Conservation (phyloP, 2,888 invertebrate species). For the Zaprionus obscuricornis region DNA sequence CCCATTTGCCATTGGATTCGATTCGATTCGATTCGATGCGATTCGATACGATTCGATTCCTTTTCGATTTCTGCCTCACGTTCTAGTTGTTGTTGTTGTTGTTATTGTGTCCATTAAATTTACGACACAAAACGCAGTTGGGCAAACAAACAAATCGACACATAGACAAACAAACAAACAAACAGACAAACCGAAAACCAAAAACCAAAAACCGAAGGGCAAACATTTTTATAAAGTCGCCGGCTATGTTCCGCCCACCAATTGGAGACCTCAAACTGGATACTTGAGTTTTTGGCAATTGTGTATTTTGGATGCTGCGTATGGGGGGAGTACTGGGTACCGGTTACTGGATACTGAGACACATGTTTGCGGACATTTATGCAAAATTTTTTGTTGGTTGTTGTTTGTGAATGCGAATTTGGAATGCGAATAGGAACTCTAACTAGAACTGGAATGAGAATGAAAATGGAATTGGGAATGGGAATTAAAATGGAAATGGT, state of each 20-base stretch:
- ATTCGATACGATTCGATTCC: constrained; percentile 75
- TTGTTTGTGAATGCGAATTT: constrained; percentile 16
- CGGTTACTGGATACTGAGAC: constrained; percentile 33
- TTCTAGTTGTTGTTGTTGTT: constrained; percentile 23
- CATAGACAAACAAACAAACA: constrained; percentile 70
- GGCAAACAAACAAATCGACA: constrained; percentile 63
- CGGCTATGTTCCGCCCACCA: constrained; percentile 63
- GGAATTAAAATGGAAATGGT: constrained; percentile 11
- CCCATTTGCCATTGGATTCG: constrained; percentile 74
- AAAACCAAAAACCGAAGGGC: constrained; percentile 45
- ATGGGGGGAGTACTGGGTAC: constrained; percentile 9
- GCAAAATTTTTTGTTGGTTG: constrained; percentile 57
- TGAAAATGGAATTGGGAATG: constrained; percentile 2
- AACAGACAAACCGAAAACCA: constrained; percentile 56
- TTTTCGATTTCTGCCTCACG: constrained; percentile 60
- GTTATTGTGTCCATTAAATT: constrained; percentile 68
- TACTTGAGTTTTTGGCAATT: no score
- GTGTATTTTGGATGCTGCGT: not conserved
- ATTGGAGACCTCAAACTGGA: constrained; percentile 30
- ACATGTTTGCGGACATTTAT: constrained; percentile 78
- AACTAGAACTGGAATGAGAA: no score
- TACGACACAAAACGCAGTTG: constrained; percentile 76
- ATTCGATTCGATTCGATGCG: no score
- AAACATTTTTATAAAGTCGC: constrained; percentile 79
- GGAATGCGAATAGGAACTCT: constrained; percentile 33